Evolutionary conservation across 2,797 vertebrate genomes (phyloP).

Genomic region (Halcyon smyrnensis): DNA sequence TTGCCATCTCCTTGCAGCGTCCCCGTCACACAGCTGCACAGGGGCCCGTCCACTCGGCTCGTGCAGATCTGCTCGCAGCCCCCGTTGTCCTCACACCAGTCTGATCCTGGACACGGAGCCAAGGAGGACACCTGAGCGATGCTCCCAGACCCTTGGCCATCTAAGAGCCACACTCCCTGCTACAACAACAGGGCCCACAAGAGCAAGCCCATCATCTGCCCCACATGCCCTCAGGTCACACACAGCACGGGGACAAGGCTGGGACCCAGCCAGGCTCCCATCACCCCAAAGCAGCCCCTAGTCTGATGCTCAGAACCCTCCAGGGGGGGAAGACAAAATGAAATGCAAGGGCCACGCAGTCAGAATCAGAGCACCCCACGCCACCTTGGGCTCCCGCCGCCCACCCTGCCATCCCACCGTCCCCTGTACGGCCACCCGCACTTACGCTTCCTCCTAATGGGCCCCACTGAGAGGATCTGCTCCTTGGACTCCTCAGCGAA

Average conservation of each 20-base stretch:
- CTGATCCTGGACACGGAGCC: slow-evolving; percentile 77
- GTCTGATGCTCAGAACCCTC: neutral
- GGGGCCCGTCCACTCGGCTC: slow-evolving; percentile 83
- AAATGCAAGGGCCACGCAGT: rapidly evolving
- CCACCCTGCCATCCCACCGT: rapidly evolving
- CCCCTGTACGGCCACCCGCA: neutral
- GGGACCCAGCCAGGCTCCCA: rapidly evolving
- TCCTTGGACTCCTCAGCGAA: slow-evolving; percentile 84
- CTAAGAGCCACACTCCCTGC: neutral
- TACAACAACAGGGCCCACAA: rapidly evolving
- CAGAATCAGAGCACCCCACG: rapidly evolving
- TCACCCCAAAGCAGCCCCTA: neutral
- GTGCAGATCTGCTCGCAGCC: slow-evolving; percentile 98
- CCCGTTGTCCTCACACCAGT: slow-evolving; percentile 94
- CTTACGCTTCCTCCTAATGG: slow-evolving; percentile 92
- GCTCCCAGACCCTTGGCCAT: neutral
- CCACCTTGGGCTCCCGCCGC: rapidly evolving
- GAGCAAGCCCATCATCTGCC: rapidly evolving
- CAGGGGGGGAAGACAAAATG: neutral
- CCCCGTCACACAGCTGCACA: slow-evolving; percentile 96
- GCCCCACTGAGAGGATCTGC: slow-evolving; percentile 94
- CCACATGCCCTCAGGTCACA: rapidly evolving
- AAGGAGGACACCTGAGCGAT: neutral
- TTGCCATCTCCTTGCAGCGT: slow-evolving; percentile 91
- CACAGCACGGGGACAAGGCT: rapidly evolving